Base-by-base conservation (phyloP, 2,888 invertebrate species). In the Hypselothyrea guttata region DNA sequence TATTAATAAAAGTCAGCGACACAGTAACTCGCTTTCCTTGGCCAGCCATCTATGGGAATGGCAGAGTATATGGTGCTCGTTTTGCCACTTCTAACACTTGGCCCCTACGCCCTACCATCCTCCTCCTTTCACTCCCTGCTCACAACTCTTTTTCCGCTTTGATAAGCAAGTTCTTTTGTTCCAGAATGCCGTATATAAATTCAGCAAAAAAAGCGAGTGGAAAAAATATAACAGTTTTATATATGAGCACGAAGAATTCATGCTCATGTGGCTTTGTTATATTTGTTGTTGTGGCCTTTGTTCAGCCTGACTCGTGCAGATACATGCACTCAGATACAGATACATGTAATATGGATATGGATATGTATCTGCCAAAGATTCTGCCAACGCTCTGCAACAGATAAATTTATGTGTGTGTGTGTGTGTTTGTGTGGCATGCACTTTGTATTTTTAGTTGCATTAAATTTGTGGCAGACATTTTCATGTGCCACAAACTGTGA, bases 1-100 rank as follows among this genome's bases (percentile, higher is more conserved):
- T 79, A 79, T 79, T 83, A 79, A 79, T 79, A 84, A 84, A 84
- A 75, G 78, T 81, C 81, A 84, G 56, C 84, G 84, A 74, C 81
- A 84, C 78, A 81, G 78, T 84, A 84, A 84, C 84, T 84, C 73
- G 78, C 61, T 59, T 68, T 66, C 62, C 65, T 62, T 49, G 42
- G 37, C 37, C 38, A n/a, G 27, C 22, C 22, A 22, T 22, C 22
- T 4, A 22, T 22, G 22, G 22, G 22, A 22, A 22, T 22, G 5
- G 3, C 2, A 22, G 22, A 22, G 22, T 31, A 47, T 33, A 30
- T 46, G 60, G 52, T 46, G 64, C 69, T 55, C 71, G 76, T 61
- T 69, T 77, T 52, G 54, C 75, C 73, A 77, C 79, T 73, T 75
- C 71, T 70, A 76, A 63, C 59, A 60, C 68, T 52, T 47, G 58